phyloP scores from a whole-genome alignment of 2,888 invertebrate genomes.

The Drosophila hamatofila region DNA sequence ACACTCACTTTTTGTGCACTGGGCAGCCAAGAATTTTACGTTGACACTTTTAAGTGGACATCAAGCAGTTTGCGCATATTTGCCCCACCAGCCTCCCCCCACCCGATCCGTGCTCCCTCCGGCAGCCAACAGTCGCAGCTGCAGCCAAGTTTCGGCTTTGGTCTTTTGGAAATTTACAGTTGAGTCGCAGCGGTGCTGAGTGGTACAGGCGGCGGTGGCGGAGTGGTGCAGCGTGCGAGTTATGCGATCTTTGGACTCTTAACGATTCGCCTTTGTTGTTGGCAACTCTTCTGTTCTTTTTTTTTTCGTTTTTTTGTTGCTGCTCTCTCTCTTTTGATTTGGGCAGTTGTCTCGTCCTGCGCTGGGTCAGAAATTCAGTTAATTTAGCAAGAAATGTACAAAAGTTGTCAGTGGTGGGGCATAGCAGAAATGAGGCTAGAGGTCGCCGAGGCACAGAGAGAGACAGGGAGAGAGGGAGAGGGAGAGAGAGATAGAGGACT shows the following conservation, averaged over 20 bases:
- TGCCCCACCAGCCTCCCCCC: conserved; percentile 6
- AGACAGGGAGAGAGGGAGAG: not conserved
- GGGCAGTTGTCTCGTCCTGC: conserved; percentile 52
- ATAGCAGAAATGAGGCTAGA: conserved; percentile 29
- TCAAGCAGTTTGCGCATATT: conserved; percentile 81
- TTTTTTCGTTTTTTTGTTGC: conserved; percentile 2
- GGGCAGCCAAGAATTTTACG: conserved; percentile 79
- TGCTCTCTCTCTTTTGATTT: conserved; percentile 40
- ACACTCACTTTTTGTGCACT: conserved; percentile 65
- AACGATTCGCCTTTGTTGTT: conserved; percentile 71
- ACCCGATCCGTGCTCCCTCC: not conserved
- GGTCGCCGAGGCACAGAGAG: conserved; percentile 43
- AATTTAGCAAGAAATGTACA: conserved; percentile 78
- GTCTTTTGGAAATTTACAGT: conserved; percentile 74
- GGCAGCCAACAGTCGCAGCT: conserved; percentile 20
- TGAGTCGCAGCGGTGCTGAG: conserved; percentile 32
- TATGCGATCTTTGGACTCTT: conserved; percentile 80
- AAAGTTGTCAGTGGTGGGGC: conserved; percentile 70
- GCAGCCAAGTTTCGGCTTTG: conserved; percentile 56
- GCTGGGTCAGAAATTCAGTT: conserved; percentile 79
- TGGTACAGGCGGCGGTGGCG: not conserved
- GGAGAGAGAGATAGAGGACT: not conserved
- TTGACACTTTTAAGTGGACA: conserved; percentile 84
- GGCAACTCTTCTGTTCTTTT: conserved; percentile 32
- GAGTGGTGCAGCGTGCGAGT: conserved; percentile 58